Percentiles rank a stretch among this genome's conserved stretches.
These are phyloP conservation scores for Philonicus albiceps DNA, from an alignment of 2,888 invertebrate genomes.

Conservation along the genomic window DNA sequence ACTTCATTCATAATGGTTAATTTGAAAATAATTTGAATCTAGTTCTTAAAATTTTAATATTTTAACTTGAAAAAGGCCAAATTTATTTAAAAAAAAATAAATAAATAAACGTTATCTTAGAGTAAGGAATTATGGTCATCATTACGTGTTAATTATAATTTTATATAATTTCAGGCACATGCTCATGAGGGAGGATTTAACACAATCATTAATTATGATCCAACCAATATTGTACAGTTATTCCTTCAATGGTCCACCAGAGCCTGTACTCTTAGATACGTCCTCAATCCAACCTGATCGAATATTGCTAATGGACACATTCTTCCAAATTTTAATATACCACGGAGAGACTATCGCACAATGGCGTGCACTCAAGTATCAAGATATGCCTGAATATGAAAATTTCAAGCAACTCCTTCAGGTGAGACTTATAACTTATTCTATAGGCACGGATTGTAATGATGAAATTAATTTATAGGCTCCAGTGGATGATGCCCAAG, in stretches of 20 bases:
- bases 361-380: slow-evolving; percentile 95
- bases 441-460: background rate
- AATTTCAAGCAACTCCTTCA: slow-evolving; percentile 92
- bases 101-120: no score
- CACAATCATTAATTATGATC: slow-evolving; percentile 98
- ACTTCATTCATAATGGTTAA: background rate
- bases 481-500: slow-evolving; percentile 96
- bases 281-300: slow-evolving; percentile 97
- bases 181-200: slow-evolving; percentile 95
- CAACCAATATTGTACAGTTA: slow-evolving; percentile 99
- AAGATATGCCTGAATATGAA: slow-evolving; percentile 96
- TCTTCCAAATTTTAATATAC: slow-evolving; percentile 99
- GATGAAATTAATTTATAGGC: slow-evolving; percentile 69
- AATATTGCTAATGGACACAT: slow-evolving; percentile 98
- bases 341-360: slow-evolving; percentile 99
- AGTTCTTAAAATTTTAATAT: no score
- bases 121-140: background rate
- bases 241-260: slow-evolving; percentile 96
- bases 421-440: slow-evolving; percentile 26
- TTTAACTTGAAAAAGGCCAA: no score
- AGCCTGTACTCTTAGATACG: slow-evolving; percentile 96
- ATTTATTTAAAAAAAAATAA: background rate
- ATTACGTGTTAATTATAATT: slow-evolving; percentile 21
- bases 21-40: no score
- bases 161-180: slow-evolving; percentile 75